Percentiles rank a stretch among this genome's conserved stretches.
Evolutionary conservation across 2,888 invertebrate species (phyloP).

Genomic region (Cantharis flavilabris): DNA sequence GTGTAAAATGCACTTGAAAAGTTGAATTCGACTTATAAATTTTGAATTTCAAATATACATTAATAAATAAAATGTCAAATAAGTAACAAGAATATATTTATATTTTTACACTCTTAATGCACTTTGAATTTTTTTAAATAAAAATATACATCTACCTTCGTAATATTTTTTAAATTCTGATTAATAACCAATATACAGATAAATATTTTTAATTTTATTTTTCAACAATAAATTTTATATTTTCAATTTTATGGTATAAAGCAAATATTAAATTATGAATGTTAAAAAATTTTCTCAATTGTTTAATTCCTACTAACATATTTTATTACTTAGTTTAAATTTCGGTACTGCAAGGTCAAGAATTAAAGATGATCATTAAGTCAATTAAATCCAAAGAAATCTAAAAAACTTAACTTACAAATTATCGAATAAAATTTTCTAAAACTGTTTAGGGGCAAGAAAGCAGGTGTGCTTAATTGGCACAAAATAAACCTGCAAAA

Average conservation of each 20-base stretch:
- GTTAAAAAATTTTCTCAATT: neutral
- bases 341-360: neutral
- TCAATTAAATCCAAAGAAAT: neutral
- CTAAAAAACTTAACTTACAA: neutral
- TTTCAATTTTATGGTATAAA: neutral
- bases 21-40: no score
- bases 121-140: neutral
- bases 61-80: neutral
- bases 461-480: neutral
- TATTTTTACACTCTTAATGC: constrained; percentile 1
- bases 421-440: neutral
- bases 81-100: constrained; percentile 1
- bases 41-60: neutral
- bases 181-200: neutral
- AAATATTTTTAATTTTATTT: neutral
- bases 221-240: neutral
- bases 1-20: no score
- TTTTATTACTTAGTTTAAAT: neutral
- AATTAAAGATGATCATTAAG: neutral
- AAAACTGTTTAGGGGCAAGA: neutral
- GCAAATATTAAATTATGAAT: neutral
- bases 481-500: neutral
- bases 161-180: neutral
- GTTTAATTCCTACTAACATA: neutral
- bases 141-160: neutral